Base-by-base conservation (phyloP, 1,140 invertebrate species). In the Euura lappo region DNA sequence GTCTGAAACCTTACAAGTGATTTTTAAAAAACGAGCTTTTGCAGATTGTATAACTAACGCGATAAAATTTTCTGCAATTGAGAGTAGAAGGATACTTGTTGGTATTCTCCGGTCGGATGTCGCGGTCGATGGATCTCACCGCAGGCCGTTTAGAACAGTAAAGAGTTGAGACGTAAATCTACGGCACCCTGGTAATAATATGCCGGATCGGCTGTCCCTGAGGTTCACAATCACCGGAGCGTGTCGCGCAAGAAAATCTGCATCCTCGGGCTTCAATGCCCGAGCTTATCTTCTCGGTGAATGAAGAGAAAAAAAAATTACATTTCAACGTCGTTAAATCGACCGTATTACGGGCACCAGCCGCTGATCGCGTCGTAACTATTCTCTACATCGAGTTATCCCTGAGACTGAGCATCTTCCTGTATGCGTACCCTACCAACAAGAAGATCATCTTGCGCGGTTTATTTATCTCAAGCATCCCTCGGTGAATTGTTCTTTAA, bases 111-210 rank as follows among this genome's bases (percentile, higher is more conserved):
- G 51, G 51, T n/a, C 13, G 51, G 51, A 60, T 60, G 6, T 60
- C 51, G 13, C 6, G 6, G 8, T 60, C 0, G 8, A 60, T 11
- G 51, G 51, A 60, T 60, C 51, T 60, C 13, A 60, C 13, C 13
- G 51, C 51, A 6, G 51, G 51, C 4, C 13, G 13, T 60, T 11
- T 60, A 5, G 51, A n/a, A 60, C 13, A 60, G 8, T 3, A 11
- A 60, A 60, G 51, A 60, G 51, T 60, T 8, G 13, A 60, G 51
- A 60, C 51, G 51, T 60, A 60, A 60, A 60, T 60, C 51, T 60
- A 60, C 51, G 51, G 6, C 51, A 60, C 4, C 51, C 51, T 60
- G 51, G 51, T 6, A 60, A 60, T 60, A 60, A 60, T 60, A 3
- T n/a, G 13, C 6, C 10, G 13, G 51, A 4, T 11, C 51, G 51